Evolutionary conservation across 2,888 invertebrate genomes (phyloP).

Genomic region (Mythimna pallens): DNA sequence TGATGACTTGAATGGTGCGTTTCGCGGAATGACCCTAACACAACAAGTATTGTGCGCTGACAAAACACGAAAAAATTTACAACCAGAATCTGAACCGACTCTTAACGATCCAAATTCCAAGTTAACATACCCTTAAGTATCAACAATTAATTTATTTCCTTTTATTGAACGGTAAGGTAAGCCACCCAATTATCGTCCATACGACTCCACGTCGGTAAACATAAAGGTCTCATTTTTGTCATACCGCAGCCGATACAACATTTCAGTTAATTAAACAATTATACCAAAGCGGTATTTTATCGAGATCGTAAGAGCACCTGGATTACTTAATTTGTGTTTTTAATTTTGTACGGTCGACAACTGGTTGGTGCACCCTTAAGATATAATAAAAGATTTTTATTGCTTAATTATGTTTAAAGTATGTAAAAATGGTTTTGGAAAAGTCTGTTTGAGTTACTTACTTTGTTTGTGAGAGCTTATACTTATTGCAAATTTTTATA

Average conservation of each 20-base stretch:
- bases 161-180: slow-evolving; percentile 48
- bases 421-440: slow-evolving; percentile 4
- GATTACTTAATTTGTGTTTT: slow-evolving; percentile 53
- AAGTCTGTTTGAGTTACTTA: not conserved
- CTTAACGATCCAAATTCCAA: slow-evolving; percentile 29
- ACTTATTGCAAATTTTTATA: too few species aligned
- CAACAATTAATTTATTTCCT: slow-evolving; percentile 44
- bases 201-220: slow-evolving; percentile 40
- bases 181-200: slow-evolving; percentile 51
- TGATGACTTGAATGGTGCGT: too few species aligned
- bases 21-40: too few species aligned
- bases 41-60: too few species aligned
- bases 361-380: slow-evolving; percentile 33
- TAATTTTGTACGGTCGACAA: slow-evolving; percentile 44
- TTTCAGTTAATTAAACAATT: slow-evolving; percentile 62
- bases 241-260: slow-evolving; percentile 47
- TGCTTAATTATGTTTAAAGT: slow-evolving; percentile 31
- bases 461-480: slow-evolving; percentile 9
- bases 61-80: slow-evolving; percentile 1
- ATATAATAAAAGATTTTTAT: slow-evolving; percentile 51
- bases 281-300: slow-evolving; percentile 54
- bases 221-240: slow-evolving; percentile 56
- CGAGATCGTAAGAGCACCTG: slow-evolving; percentile 54
- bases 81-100: slow-evolving; percentile 11
- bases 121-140: slow-evolving; percentile 14